These are phyloP conservation scores for Palythoa grandis DNA, from an alignment of 92 coral and sea anemone species.

Conservation along the genomic window DNA sequence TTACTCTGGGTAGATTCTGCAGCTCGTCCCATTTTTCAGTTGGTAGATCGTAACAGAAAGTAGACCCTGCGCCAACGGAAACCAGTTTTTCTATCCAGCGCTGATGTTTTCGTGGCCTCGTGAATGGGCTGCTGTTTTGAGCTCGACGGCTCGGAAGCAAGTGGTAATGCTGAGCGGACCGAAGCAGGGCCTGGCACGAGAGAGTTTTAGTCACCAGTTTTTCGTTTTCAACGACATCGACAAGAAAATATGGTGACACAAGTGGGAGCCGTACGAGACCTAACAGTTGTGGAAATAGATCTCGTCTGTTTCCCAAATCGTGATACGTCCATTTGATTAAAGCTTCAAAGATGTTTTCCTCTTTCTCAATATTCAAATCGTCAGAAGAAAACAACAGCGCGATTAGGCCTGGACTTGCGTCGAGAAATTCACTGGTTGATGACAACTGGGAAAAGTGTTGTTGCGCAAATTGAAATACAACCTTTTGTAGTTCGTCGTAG, in stretches of 20 bases:
- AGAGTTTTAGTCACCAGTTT: slow-evolving; percentile 6
- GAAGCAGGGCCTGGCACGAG: slow-evolving; percentile 19
- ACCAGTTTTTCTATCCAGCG: slow-evolving; percentile 30
- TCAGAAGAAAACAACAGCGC: slow-evolving; percentile 15
- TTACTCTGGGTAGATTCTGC: slow-evolving; percentile 24
- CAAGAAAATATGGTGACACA: slow-evolving; percentile 40
- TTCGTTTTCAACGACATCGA: slow-evolving; percentile 33
- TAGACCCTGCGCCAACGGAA: slow-evolving; percentile 27
- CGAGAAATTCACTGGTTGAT: slow-evolving; percentile 6
- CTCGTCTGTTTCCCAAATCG: slow-evolving; percentile 18
- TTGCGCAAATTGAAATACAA: slow-evolving; percentile 18
- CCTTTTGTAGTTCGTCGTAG: slow-evolving; percentile 29
- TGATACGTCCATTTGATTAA: slow-evolving; percentile 31
- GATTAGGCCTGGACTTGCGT: slow-evolving; percentile 5
- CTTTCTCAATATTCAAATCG: slow-evolving; percentile 26
- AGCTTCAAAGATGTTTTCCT: slow-evolving; percentile 17
- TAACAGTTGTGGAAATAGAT: slow-evolving; percentile 14
- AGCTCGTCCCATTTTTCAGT: slow-evolving; percentile 35
- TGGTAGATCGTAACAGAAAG: slow-evolving; percentile 28
- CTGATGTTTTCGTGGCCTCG: slow-evolving; percentile 31
- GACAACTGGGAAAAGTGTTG: slow-evolving; percentile 24
- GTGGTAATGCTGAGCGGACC: slow-evolving; percentile 15
- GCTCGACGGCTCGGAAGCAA: slow-evolving; percentile 39
- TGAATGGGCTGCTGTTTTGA: background rate
- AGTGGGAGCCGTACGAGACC: slow-evolving; percentile 20